Base-by-base conservation (phyloP, 2,888 invertebrate species). In the Cremastinae sp. region DNA sequence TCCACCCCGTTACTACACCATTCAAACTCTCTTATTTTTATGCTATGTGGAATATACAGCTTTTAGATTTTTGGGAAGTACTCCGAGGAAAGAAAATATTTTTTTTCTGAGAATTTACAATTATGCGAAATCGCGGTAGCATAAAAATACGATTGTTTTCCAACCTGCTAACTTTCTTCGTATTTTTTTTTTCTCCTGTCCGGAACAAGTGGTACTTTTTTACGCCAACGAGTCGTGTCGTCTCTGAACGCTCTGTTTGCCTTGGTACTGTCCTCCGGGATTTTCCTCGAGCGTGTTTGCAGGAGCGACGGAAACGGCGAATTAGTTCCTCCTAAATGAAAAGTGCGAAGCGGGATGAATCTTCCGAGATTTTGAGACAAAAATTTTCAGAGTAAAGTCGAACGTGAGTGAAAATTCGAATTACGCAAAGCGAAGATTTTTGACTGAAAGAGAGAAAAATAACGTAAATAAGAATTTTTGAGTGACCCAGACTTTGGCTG, bases 321-420 rank as follows among this genome's bases (percentile, higher is more conserved):
- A 86, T 85, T 82, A 84, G 83, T 86, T 85, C 82, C 81, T 82
- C 81, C 80, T 81, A 81, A 85, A 84, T 82, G 80, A 80, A 78
- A 85, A 79, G 80, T 81, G 80, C 80, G 81, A 83, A 82, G 69
- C 75, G 74, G 58, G 71, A 61, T 22, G 55, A 22, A 49, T 14
- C 20, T n/a, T 22, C 41, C 4, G 28, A 39, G 66, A 43, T 22
- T 20, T 16, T 16, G 28, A 22, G 16, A 62, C 43, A 18, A 43
- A 18, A 14, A 7, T 22, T 28, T n/a, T 14, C 14, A 41, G 16
- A 9, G 41, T 35, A 53, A 58, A 22, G 51, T 66, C n/a, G 51
- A 10, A 18, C 37, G 22, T 28, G 20, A 39, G n/a, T n/a, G n/a
- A 39, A 1, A 49, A 22, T 5, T 14, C 41, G 10, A 4, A 51